Conservation (phyloP, 2,113 vertebrate species). For the Haemorhous mexicanus region DNA sequence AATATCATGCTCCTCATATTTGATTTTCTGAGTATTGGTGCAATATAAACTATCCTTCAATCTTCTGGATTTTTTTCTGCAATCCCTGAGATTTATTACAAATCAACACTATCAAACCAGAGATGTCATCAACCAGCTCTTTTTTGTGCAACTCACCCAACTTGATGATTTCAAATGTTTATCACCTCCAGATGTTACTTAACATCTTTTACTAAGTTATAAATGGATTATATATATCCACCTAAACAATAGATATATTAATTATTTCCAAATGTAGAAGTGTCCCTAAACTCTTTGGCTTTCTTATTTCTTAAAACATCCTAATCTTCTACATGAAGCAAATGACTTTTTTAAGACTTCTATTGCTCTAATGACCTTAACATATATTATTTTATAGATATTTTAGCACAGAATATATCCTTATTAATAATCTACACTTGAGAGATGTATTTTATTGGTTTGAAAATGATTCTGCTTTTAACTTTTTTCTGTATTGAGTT, state of each 20-base stretch:
- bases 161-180: neutral
- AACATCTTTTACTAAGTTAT: neutral
- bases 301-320: neutral
- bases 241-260: neutral
- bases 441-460: neutral
- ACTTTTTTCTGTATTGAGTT: neutral
- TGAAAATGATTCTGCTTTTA: neutral
- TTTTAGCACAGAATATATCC: neutral
- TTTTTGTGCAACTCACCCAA: neutral
- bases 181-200: neutral
- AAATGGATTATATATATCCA: neutral
- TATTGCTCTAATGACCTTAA: neutral
- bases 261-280: neutral
- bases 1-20: neutral
- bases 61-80: neutral
- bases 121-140: neutral
- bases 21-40: neutral
- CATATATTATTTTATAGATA: neutral
- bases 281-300: neutral
- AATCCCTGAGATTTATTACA: neutral
- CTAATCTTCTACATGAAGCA: neutral
- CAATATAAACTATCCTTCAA: neutral
- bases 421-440: neutral
- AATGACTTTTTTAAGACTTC: neutral
- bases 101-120: neutral